phyloP scores from a whole-genome alignment of 2,113 vertebrate genomes.

The Crotalus viridis region DNA sequence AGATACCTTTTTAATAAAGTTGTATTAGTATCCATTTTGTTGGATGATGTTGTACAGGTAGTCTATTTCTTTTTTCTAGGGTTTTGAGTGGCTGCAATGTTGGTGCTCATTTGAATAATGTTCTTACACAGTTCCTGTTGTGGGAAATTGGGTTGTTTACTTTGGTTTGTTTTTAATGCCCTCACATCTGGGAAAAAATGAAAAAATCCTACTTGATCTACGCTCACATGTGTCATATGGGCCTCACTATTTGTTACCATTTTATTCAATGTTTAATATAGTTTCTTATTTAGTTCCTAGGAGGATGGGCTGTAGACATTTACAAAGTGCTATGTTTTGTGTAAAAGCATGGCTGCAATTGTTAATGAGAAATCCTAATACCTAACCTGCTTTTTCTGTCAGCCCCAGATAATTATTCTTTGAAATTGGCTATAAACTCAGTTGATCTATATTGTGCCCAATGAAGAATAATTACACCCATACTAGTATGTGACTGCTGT shows the following conservation, averaged over 20 bases:
- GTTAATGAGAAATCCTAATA: neutral
- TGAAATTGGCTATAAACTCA: slow-evolving; percentile 15
- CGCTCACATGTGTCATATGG: neutral
- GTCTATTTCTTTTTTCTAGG: neutral
- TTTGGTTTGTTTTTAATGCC: neutral
- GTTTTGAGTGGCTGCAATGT: neutral
- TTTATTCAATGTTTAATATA: neutral
- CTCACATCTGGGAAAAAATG: neutral
- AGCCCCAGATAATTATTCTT: slow-evolving; percentile 21
- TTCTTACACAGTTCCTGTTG: neutral
- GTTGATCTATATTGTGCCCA: slow-evolving; percentile 32
- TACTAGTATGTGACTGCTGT: slow-evolving; percentile 11
- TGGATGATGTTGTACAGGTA: neutral
- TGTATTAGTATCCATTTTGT: neutral
- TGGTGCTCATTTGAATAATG: neutral
- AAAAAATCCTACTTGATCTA: neutral
- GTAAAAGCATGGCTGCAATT: neutral
- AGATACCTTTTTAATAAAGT: neutral
- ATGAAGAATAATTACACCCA: slow-evolving; percentile 22
- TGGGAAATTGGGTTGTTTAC: neutral
- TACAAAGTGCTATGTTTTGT: neutral
- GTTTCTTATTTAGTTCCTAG: neutral
- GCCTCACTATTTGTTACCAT: neutral
- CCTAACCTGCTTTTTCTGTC: neutral
- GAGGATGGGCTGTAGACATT: neutral